Evolutionary conservation across 1,140 invertebrate species (phyloP), one percentile per base, ranked within the genome.

Genomic region (Drosophila truncata): DNA sequence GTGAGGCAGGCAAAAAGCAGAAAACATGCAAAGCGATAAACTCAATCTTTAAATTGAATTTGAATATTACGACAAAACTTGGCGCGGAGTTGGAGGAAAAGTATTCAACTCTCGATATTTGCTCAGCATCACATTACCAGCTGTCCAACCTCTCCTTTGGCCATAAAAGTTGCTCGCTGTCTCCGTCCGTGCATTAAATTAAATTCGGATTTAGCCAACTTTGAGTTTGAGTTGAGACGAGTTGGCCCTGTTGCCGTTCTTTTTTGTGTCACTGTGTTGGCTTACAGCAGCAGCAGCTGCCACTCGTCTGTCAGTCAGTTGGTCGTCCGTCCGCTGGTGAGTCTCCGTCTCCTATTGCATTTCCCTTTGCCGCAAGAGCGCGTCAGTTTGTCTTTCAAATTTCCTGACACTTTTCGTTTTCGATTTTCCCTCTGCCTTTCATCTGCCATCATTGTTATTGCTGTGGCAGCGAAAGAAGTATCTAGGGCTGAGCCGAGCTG

Each of bases 21-120:
- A 79, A 90, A 90, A 85, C 70, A 75, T 78, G 23, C 66, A 49
- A 78, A 67, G 70, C 78, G 85, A 90, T 82, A 90, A 85, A 82
- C 82, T 91, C 81, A 86, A 91, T 90, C 75, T 90, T 85, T 70
- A 91, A 90, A 90, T 90, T 90, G 85, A 90, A 90, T 90, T 90
- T 90, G 86, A 85, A 90, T 90, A 85, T 88, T 88, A 79, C 66
- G 74, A 72, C 55, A 47, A 60, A 44, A 71, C 33, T 49, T 37
- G 20, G 49, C 27, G 42, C 23, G 57, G 47, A 25, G 42, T 29
- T 25, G 27, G 41, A 29, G 31, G 49, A 52, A 49, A 78, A 82
- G 79, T 37, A 61, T 65, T 84, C 65, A 63, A 79, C 62, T 60
- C 66, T 71, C 75, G 84, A 88, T 88, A 81, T 88, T 88, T 88